Evolutionary conservation across 2,888 invertebrate species (phyloP), one percentile per base, ranked within the genome.

Genomic region (Agonopterix heracliana): DNA sequence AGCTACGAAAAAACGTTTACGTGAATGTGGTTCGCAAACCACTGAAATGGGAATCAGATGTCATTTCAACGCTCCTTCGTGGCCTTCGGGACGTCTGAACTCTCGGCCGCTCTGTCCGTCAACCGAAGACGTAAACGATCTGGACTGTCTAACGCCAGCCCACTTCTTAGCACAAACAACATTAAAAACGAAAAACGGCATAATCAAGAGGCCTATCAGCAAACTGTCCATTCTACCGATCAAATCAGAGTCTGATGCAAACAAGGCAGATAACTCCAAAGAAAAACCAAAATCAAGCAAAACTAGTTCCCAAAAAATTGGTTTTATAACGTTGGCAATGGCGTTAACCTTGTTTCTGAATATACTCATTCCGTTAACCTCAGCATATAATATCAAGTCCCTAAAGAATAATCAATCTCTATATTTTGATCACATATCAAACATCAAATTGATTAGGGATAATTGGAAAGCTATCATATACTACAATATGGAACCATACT

Each of bases 111-210:
- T n/a, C n/a, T 53, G 45, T 11, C 26, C 54, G 1, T 34, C 53
- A 41, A 52, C 55, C 12, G 52, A 56, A 51, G 51, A 56, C 11
- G 17, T 43, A 9, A 52, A 54, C n/a, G 54, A 56, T 35, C 48
- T n/a, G n/a, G n/a, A 52, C 14, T 54, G 36, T 11, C 34, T 55
- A 14, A 51, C 55, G 40, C 56, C 56, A 38, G 48, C 48, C 4
- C 52, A 52, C 10, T 56, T 56, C 36, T 35, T 52, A 38, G 53
- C 45, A 9, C 46, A 46, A 9, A 47, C 34, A 10, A 40, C 46
- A 17, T 8, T 46, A 10, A 46, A 46, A 46, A 46, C 46, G 7
- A 38, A 40, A 40, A 38, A 46, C 36, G 17, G 11, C 9, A 35
- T 43, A 1, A 5, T 47, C 9, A 47, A 43, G 14, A 2, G 47